phyloP scores from a whole-genome alignment of 2,113 vertebrate genomes.

The Tragelaphus imberbis region DNA sequence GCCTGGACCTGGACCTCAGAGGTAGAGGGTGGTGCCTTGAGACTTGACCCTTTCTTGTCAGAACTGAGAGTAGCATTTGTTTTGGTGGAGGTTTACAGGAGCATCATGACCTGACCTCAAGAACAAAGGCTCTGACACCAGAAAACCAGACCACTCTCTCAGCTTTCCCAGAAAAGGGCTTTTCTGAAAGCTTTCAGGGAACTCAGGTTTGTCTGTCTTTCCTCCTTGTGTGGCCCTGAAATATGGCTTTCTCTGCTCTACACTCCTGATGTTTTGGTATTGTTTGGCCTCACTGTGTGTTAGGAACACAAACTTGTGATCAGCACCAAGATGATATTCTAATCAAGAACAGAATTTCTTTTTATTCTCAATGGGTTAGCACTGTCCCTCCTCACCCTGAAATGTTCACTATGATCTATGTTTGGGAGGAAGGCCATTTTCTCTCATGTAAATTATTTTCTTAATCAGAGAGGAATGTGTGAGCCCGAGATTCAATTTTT shows the following conservation, averaged over 20 bases:
- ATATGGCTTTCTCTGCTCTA: neutral
- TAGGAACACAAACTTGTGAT: neutral
- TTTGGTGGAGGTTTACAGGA: neutral
- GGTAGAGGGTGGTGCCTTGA: neutral
- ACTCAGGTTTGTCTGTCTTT: neutral
- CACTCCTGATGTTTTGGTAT: neutral
- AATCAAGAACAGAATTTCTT: neutral
- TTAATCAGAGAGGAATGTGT: neutral
- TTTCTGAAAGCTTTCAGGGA: neutral
- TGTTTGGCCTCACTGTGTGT: neutral
- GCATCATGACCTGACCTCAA: neutral
- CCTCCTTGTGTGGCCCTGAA: neutral
- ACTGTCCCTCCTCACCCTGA: neutral
- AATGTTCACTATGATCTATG: neutral
- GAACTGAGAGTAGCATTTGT: neutral
- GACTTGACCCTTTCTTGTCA: neutral
- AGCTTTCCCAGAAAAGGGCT: neutral
- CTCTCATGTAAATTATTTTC: neutral
- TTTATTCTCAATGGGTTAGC: neutral
- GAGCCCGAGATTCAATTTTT: neutral
- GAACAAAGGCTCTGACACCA: neutral
- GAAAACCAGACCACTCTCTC: neutral
- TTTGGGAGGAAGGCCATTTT: neutral
- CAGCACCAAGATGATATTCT: neutral
- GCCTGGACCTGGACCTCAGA: neutral